A percentile compares a stretch with the other conserved stretches of the same genome.
Conservation (phyloP, 2,888 invertebrate species). For the Rhaphigaster nebulosa region DNA sequence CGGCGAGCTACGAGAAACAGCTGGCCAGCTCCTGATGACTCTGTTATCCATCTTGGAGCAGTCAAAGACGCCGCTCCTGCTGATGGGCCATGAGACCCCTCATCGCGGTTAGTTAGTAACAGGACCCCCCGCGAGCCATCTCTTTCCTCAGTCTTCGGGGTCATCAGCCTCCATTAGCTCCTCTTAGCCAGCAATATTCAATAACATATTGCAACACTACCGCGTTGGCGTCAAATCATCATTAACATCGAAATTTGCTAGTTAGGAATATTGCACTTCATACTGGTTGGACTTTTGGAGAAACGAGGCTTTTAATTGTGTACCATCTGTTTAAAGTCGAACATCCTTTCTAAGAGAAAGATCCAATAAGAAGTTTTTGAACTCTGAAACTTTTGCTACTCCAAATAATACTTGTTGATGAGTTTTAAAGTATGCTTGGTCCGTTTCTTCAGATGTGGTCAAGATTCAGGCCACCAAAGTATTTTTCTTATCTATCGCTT, state of each 20-base stretch:
- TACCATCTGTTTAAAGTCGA: not conserved
- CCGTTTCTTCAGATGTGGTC: too few relatives aligned
- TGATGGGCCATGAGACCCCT: conserved; percentile 48
- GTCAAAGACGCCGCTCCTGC: not conserved
- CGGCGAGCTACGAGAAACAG: not conserved
- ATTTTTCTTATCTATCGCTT: too few relatives aligned
- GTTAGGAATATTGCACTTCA: not conserved
- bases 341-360: not conserved
- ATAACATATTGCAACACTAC: not conserved
- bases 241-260: not conserved
- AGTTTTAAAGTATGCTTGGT: not conserved
- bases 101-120: conserved; percentile 39
- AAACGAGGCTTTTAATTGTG: not conserved
- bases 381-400: not conserved
- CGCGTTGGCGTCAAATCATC: not conserved
- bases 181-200: conserved; percentile 9
- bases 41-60: conserved; percentile 43
- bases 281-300: not conserved
- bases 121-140: not conserved
- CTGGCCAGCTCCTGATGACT: conserved; percentile 2
- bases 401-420: not conserved
- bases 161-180: not conserved
- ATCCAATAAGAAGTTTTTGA: not conserved
- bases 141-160: not conserved
- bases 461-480: too few relatives aligned